These are phyloP conservation scores for Danio choprae DNA, from an alignment of 2,797 vertebrate species.

Conservation along the genomic window DNA sequence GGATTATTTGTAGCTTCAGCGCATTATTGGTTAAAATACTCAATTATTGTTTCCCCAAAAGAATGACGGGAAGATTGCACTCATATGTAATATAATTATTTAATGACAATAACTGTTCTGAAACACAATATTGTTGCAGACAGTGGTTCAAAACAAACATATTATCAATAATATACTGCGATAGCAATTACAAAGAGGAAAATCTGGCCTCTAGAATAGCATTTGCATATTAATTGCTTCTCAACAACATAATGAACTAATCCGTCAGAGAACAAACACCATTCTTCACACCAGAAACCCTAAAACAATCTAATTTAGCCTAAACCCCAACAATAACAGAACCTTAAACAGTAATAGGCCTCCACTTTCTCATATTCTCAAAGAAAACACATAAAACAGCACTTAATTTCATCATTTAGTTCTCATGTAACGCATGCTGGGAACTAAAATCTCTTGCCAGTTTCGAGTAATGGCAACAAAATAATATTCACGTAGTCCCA, in stretches of 20 bases:
- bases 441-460: background rate
- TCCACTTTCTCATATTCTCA: background rate
- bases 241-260: conserved; percentile 2
- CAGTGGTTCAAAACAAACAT: too few relatives aligned
- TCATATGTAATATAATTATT: too few relatives aligned
- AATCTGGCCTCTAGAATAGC: conserved; percentile 8
- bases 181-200: background rate
- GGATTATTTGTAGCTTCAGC: too few relatives aligned
- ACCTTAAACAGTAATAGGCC: conserved; percentile 8
- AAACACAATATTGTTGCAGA: too few relatives aligned
- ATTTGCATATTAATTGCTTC: conserved; percentile 23
- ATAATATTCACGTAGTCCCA: background rate
- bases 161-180: background rate
- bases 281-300: conserved; percentile 3
- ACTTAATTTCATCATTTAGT: background rate
- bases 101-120: too few relatives aligned
- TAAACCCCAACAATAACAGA: conserved; percentile 4
- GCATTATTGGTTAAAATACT: too few relatives aligned
- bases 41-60: too few relatives aligned
- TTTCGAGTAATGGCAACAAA: conserved; percentile 9
- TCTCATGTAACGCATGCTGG: background rate
- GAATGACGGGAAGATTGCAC: too few relatives aligned
- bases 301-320: background rate
- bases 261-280: conserved; percentile 2
- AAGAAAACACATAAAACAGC: background rate